Evolutionary conservation across 2,113 vertebrate species (phyloP).

Genomic region (Athene cunicularia): DNA sequence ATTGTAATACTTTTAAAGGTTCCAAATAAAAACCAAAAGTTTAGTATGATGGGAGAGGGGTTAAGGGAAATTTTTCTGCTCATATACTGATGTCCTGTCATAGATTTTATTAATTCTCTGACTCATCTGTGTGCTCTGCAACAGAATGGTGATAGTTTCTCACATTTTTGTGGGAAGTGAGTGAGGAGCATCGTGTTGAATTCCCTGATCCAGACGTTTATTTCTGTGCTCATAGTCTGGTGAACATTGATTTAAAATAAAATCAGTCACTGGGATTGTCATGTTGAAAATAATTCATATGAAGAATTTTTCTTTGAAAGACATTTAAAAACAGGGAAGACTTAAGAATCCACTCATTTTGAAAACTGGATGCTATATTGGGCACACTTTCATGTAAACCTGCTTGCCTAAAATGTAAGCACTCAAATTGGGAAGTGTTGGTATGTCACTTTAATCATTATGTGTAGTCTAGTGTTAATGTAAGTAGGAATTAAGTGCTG

Average conservation of each 20-base stretch:
- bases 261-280: background rate
- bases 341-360: background rate
- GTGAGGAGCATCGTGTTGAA: background rate
- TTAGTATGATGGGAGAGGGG: background rate
- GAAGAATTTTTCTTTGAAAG: background rate
- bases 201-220: background rate
- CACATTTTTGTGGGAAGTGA: background rate
- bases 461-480: background rate
- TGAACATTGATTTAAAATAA: background rate
- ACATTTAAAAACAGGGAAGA: background rate
- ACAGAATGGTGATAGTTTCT: background rate
- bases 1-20: background rate
- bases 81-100: background rate
- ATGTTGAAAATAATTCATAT: background rate
- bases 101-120: background rate
- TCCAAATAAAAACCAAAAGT: background rate
- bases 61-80: background rate
- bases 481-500: background rate
- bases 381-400: background rate
- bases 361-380: background rate
- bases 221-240: background rate
- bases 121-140: background rate
- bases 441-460: background rate
- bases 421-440: background rate
- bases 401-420: background rate